Conservation (phyloP, 1,140 invertebrate species). For the Bombus turneri region DNA sequence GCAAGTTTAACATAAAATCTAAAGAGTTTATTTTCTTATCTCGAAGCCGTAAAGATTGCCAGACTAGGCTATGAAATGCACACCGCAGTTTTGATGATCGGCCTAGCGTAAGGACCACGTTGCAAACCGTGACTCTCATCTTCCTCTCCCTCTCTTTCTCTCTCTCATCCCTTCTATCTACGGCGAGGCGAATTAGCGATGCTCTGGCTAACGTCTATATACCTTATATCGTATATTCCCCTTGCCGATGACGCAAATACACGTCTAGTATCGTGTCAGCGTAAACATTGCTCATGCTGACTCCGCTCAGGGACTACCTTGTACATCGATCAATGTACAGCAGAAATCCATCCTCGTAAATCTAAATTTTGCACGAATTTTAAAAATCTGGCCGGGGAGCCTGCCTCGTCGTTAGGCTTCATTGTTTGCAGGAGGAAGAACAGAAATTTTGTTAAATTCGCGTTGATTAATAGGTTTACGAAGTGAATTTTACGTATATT, state of each 20-base stretch:
- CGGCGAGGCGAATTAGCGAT: constrained; percentile 54
- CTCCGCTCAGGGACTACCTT: constrained; percentile 20
- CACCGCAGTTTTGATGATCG: constrained; percentile 37
- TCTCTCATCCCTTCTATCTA: neutral
- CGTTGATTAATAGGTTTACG: neutral
- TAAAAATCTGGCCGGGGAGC: neutral
- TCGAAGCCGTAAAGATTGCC: constrained; percentile 46
- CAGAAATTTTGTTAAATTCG: neutral
- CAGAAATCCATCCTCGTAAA: constrained; percentile 5
- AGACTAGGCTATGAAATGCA: constrained; percentile 37
- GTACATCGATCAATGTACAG: constrained; percentile 9
- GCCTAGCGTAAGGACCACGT: constrained; percentile 46
- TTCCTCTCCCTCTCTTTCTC: neutral
- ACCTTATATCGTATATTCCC: constrained; percentile 28
- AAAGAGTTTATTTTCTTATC: constrained; percentile 47
- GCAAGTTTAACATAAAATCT: constrained; percentile 50
- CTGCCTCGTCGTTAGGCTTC: neutral
- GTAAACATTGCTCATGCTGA: constrained; percentile 41
- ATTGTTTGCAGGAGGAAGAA: neutral
- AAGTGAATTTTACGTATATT: neutral
- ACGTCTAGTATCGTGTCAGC: constrained; percentile 42
- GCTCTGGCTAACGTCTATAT: constrained; percentile 49
- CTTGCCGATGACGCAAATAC: constrained; percentile 42
- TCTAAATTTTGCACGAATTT: neutral
- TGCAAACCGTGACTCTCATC: constrained; percentile 7